Evolutionary conservation across 2,797 vertebrate species (phyloP).

Genomic region (Dipus sagitta): DNA sequence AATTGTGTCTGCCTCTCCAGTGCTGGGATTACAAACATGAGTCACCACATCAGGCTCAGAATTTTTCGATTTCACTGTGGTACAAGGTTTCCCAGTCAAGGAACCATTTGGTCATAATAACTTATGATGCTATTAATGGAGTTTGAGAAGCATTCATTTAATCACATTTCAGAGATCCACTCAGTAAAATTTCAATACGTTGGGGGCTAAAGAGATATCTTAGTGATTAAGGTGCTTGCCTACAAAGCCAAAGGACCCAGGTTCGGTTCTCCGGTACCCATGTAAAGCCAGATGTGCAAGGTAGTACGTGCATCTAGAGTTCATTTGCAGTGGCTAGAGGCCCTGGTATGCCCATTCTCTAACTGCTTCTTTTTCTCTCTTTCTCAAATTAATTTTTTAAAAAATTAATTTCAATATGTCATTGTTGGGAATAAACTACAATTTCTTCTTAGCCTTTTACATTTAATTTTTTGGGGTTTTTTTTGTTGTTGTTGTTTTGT

Average conservation of each 20-base stretch:
- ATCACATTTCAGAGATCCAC: conserved; percentile 1
- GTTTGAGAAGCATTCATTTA: conserved; percentile 3
- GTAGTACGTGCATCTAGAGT: no score
- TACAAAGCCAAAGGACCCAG: no score
- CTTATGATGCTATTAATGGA: background rate
- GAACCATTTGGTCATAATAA: conserved; percentile 3
- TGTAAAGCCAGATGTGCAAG: no score
- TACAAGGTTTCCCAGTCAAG: background rate
- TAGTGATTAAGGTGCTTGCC: no score
- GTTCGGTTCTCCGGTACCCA: no score
- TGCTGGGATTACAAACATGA: background rate
- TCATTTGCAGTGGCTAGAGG: no score
- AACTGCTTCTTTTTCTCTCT: no score
- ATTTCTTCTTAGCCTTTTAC: conserved; percentile 39
- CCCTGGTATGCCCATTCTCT: no score
- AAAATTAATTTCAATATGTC: no score
- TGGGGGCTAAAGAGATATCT: no score
- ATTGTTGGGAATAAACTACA: conserved; percentile 41
- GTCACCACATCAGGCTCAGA: background rate
- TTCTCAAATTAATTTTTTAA: no score
- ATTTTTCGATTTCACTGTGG: conserved; percentile 1
- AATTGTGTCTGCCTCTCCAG: background rate
- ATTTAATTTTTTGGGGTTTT: background rate
- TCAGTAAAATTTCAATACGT: conserved; percentile 34
- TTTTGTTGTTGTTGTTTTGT: no score